Base-by-base conservation (phyloP, 2,888 invertebrate genomes). In the Chouioia cunea region DNA sequence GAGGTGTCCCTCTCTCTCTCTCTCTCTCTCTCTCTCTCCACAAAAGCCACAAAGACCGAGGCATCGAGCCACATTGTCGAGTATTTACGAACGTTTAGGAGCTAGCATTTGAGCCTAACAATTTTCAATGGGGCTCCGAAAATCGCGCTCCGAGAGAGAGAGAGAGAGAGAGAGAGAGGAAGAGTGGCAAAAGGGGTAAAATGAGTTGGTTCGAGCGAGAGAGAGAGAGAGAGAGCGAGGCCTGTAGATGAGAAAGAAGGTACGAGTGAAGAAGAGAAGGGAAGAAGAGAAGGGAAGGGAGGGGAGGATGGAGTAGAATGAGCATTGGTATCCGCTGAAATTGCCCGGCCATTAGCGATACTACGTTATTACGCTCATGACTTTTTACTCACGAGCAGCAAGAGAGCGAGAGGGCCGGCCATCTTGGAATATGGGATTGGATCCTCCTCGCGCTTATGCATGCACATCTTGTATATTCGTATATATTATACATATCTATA, bases 311-410 rank as follows among this genome's bases (percentile, higher is more conserved):
- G 74, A 76, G 76, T 76, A 75, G 77, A 76, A 75, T 76, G 78
- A 76, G 78, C 81, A 80, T 80, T 84, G 80, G 83, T 82, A 84
- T 81, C 80, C 82, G 79, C 73, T 81, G 80, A 85, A 85, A 85
- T 85, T 85, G 84, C 84, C 79, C 83, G 79, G 79, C 85, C 84
- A 85, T 85, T 85, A 85, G 84, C 80, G 82, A 84, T 85, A 85
- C 85, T 83, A 82, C 84, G 84, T 85, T 85, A 85, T 85, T 85
- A 85, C 83, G 81, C 76, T 82, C 81, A 80, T 84, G 80, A 80
- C 84, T 80, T 80, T 82, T 81, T 78, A 76, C 80, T 79, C 77
- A 76, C 76, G 71, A 46, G 65, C 46, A 10, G 53, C 65, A 63
- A 69, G 58, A 58, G 64, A 22, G 44, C 22, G 62, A 58, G 70